Base-by-base conservation (phyloP, 2,113 vertebrate species). In the Alaudala cheleensis region DNA sequence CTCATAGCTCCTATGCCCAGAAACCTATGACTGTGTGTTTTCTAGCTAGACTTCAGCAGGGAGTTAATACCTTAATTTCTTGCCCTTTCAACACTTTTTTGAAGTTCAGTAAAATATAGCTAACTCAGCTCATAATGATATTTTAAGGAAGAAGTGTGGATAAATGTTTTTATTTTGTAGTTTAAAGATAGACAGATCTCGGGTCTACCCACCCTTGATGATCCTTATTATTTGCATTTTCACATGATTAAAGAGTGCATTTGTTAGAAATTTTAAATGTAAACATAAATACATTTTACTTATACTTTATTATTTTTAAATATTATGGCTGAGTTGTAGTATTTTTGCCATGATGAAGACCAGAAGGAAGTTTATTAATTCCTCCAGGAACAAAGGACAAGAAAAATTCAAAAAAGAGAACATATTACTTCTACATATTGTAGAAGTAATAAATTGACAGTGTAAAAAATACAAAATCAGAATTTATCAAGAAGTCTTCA, bases 391-490 rank as follows among this genome's bases (percentile, higher is more conserved):
- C 40, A 92, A 89, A 89, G 31, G 29, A 45, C 31, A 66, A 44
- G 19, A 6, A 91, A 91, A 90, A 81, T 6, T 13, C 20, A 28
- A 74, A 74, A 39, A 79, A 60, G 19, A 85, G 42, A 72, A 33
- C 4, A 14, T 42, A 14, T 34, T 31, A 31, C 37, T 50, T 86
- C 31, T 31, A 18, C 11, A 37, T 21, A 76, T 18, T 50, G n/a
- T 80, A 66, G 88, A 92, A 96, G 47, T 42, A 64, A 33, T 58
- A 50, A 92, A 71, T 62, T 86, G 66, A 95, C 44, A 83, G 42
- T 20, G 20, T 60, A 91, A 58, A 88, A 60, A 39, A 0, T 60
- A 91, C 56, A 88, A 60, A 39, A 0, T 3, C 60, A 65, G 49
- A 81, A 49, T 72, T 45, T 88, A 80, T 65, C 42, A 42, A 91